phyloP scores from a whole-genome alignment of 1,140 invertebrate genomes.

The Papilio xuthus region DNA sequence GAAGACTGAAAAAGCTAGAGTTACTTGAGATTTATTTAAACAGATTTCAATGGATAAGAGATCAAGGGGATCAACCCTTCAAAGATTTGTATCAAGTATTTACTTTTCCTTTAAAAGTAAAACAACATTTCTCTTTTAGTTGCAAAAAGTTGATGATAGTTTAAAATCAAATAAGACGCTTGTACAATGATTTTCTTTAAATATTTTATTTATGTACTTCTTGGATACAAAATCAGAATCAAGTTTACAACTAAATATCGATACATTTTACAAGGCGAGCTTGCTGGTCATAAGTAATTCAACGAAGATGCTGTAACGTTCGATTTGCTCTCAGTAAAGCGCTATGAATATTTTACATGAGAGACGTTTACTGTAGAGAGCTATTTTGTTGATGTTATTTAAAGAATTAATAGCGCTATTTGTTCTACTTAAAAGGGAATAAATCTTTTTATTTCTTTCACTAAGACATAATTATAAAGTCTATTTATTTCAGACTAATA shows the following conservation, averaged over 20 bases:
- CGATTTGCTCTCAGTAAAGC: constrained; percentile 9
- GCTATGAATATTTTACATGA: background rate
- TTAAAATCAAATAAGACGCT: no score
- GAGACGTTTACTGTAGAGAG: background rate
- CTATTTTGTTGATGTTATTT: constrained; percentile 21
- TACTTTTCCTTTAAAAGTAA: no score
- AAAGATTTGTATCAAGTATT: no score
- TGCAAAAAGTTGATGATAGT: no score
- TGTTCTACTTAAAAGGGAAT: background rate
- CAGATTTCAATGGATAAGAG: no score
- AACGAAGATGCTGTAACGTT: constrained; percentile 9
- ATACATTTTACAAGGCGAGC: background rate
- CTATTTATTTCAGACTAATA: no score
- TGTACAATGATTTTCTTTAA: background rate
- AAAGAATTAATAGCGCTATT: background rate
- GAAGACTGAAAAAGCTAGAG: no score
- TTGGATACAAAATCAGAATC: background rate
- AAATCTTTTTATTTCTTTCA: background rate
- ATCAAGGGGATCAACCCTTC: no score
- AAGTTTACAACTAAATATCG: constrained; percentile 14
- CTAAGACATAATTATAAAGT: no score
- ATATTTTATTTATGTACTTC: background rate
- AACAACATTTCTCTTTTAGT: no score
- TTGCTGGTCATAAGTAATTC: constrained; percentile 12
- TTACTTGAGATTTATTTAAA: no score